A percentile compares a stretch with the other conserved stretches of the same genome.
phyloP scores from a whole-genome alignment of 2,888 invertebrate genomes.

The Dendrolimus houi region DNA sequence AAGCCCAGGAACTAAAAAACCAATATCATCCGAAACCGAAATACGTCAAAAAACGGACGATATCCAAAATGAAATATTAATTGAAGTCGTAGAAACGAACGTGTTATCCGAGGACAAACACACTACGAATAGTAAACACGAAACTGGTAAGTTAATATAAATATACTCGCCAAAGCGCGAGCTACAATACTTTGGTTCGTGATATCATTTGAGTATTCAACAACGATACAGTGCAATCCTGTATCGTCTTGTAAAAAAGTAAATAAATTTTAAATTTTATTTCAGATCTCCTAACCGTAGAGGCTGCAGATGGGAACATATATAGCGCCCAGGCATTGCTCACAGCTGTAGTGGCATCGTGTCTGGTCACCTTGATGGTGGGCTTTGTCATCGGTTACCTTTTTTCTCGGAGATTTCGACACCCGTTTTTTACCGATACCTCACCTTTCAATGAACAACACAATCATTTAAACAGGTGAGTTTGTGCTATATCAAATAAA shows the following conservation, averaged over 20 bases:
- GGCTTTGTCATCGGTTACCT: constrained; percentile 91
- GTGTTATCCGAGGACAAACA: constrained; percentile 75
- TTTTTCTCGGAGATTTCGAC: constrained; percentile 85
- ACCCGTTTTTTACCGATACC: constrained; percentile 83
- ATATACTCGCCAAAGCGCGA: background rate
- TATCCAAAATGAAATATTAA: constrained; percentile 79
- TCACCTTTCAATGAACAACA: constrained; percentile 86
- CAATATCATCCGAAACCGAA: constrained; percentile 61
- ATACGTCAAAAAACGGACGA: constrained; percentile 73
- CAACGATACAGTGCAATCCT: too few species aligned
- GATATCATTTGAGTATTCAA: too few species aligned
- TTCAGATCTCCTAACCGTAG: constrained; percentile 65
- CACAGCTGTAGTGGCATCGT: constrained; percentile 87
- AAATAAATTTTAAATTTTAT: constrained; percentile 4
- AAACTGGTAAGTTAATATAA: constrained; percentile 45
- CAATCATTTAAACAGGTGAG: constrained; percentile 84
- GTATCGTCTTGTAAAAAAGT: background rate
- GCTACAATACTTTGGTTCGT: too few species aligned
- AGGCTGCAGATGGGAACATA: constrained; percentile 79
- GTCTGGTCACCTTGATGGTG: constrained; percentile 86
- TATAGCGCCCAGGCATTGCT: constrained; percentile 89
- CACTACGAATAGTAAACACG: constrained; percentile 63
- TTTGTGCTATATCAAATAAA: background rate
- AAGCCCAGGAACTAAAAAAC: constrained; percentile 64
- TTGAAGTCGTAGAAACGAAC: constrained; percentile 80